Conservation (phyloP, 2,797 vertebrate genomes). For the Furcifer pardalis region DNA sequence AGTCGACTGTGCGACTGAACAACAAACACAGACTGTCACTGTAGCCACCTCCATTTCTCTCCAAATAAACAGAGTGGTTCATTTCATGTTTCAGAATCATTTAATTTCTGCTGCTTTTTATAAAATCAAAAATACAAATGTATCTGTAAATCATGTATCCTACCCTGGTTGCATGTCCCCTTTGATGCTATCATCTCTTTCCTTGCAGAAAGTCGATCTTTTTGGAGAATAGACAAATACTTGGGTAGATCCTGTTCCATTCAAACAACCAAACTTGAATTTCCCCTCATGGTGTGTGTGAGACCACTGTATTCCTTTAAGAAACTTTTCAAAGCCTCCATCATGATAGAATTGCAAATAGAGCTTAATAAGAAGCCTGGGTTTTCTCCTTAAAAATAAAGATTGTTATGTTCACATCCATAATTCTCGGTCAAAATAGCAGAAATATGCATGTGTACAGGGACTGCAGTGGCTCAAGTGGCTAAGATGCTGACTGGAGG, state of each 20-base stretch:
- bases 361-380: not conserved
- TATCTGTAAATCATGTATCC: slow-evolving; percentile 38
- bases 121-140: not conserved
- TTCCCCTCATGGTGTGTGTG: too few species aligned
- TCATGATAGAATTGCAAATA: not conserved
- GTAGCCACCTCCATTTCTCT: slow-evolving; percentile 36
- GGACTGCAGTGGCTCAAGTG: too few species aligned
- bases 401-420: slow-evolving; percentile 3
- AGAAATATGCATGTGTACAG: not conserved
- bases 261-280: slow-evolving; percentile 15
- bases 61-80: slow-evolving; percentile 27
- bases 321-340: not conserved
- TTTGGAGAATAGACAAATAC: not conserved
- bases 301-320: not conserved
- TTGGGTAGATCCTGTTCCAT: not conserved
- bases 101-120: slow-evolving; percentile 47
- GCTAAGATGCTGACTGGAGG: too few species aligned
- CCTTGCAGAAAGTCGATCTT: slow-evolving; percentile 23
- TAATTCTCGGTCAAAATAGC: not conserved
- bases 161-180: slow-evolving; percentile 15
- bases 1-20: too few species aligned
- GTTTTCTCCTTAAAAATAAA: not conserved
- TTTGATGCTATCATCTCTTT: slow-evolving; percentile 38
- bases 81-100: slow-evolving; percentile 65
- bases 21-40: slow-evolving; percentile 57